phyloP scores from a whole-genome alignment of 2,113 vertebrate genomes.

The Ciconia boyciana region DNA sequence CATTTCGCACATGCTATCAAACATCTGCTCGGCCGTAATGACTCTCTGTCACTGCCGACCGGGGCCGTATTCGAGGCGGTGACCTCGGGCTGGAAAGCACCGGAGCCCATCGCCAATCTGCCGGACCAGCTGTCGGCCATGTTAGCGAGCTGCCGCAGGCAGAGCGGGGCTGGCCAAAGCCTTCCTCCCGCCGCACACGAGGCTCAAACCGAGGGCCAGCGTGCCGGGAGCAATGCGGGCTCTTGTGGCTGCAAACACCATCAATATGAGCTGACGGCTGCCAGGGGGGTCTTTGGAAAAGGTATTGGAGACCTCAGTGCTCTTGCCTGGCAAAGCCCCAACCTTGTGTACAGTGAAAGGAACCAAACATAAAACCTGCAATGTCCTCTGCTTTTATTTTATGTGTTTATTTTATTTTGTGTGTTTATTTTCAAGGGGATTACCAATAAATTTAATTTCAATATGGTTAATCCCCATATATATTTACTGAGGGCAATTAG shows the following conservation, averaged over 20 bases:
- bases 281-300: background rate
- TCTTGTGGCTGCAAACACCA: background rate
- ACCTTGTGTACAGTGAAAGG: accelerated
- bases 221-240: accelerated
- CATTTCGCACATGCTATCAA: background rate
- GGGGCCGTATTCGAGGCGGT: background rate
- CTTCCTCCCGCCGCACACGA: accelerated
- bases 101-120: constrained; percentile 14
- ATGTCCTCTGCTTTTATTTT: background rate
- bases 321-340: background rate
- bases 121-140: constrained; percentile 12
- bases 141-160: background rate
- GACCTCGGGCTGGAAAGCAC: background rate
- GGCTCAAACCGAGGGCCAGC: accelerated
- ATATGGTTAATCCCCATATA: constrained; percentile 11
- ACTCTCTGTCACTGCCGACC: background rate
- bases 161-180: background rate
- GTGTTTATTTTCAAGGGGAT: constrained; percentile 34
- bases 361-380: background rate
- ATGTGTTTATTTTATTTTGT: constrained; percentile 9
- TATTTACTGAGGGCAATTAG: constrained; percentile 60
- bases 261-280: accelerated
- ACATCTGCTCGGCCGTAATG: background rate
- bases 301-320: background rate
- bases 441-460: constrained; percentile 36